phyloP scores from a whole-genome alignment of 2,113 vertebrate species.

The Sinocyclocheilus grahami region DNA sequence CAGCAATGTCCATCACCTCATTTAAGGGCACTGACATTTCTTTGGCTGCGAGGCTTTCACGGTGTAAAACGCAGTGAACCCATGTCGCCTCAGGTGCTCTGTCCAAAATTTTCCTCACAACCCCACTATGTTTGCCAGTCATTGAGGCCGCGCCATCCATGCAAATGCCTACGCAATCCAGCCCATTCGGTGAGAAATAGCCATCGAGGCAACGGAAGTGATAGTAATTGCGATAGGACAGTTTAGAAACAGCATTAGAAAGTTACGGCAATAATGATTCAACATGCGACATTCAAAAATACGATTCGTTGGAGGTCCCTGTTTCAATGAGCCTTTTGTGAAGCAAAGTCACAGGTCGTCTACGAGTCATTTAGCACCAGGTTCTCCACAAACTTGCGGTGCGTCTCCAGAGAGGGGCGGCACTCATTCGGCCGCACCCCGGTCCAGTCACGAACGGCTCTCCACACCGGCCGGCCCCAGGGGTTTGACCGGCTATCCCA shows the following conservation, averaged over 20 bases:
- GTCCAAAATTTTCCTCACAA: not conserved
- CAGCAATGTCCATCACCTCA: too few species aligned
- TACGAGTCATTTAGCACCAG: too few species aligned
- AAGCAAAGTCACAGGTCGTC: too few species aligned
- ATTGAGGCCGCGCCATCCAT: too few species aligned
- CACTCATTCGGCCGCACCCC: too few species aligned
- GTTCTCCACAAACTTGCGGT: too few species aligned
- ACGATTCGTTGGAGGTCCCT: not conserved
- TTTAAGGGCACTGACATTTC: not conserved
- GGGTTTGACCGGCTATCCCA: too few species aligned
- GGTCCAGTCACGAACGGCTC: too few species aligned
- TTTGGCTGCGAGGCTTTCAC: conserved; percentile 18
- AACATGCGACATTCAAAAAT: not conserved
- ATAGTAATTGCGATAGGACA: not conserved
- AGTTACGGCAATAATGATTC: not conserved
- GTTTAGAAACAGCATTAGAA: not conserved
- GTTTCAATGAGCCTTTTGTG: too few species aligned
- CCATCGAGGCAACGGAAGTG: not conserved
- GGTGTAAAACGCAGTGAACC: conserved; percentile 25
- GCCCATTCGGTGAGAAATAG: not conserved
- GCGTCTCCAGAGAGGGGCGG: too few species aligned
- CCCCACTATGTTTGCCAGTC: too few species aligned
- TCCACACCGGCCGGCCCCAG: too few species aligned
- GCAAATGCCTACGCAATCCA: conserved; percentile 6
- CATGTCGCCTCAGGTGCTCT: conserved; percentile 13